Conservation (phyloP, 2,888 invertebrate species). For the Ferdinandea cuprea region DNA sequence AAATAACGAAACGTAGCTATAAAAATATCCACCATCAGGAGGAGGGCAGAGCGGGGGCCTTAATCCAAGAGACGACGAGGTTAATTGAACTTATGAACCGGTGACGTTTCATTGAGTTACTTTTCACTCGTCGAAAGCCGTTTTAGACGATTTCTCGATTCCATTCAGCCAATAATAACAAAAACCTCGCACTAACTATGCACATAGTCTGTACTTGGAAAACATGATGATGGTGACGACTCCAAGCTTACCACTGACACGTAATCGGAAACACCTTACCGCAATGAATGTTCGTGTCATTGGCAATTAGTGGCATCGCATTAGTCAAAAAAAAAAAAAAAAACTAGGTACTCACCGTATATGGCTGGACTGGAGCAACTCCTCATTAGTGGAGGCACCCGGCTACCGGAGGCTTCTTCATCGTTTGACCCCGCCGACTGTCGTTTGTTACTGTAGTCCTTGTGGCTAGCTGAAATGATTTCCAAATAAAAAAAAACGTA, state of each 20-base stretch:
- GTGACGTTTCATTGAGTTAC: constrained; percentile 66
- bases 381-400: constrained; percentile 82
- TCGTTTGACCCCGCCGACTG: constrained; percentile 83
- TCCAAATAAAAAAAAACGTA: constrained; percentile 9
- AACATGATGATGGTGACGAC: constrained; percentile 28
- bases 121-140: constrained; percentile 1
- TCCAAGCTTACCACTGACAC: constrained; percentile 47
- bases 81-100: constrained; percentile 72
- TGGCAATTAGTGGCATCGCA: constrained; percentile 36
- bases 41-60: constrained; percentile 45
- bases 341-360: constrained; percentile 80
- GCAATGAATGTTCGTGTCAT: constrained; percentile 59
- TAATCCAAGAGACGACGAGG: constrained; percentile 57
- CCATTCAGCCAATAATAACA: constrained; percentile 30
- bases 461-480: constrained; percentile 86
- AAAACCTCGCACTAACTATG: constrained; percentile 1
- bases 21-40: constrained; percentile 46
- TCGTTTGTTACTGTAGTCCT: constrained; percentile 87
- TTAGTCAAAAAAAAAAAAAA: constrained; percentile 38
- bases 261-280: constrained; percentile 56
- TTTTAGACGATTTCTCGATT: constrained; percentile 2
- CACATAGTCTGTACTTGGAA: constrained; percentile 11
- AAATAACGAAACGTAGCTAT: constrained; percentile 69
- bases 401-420: constrained; percentile 83
- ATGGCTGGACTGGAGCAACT: constrained; percentile 85